Percentiles rank a stretch among this genome's conserved stretches.
Conservation (phyloP, 1,140 invertebrate species). For the Colletes gigas region DNA sequence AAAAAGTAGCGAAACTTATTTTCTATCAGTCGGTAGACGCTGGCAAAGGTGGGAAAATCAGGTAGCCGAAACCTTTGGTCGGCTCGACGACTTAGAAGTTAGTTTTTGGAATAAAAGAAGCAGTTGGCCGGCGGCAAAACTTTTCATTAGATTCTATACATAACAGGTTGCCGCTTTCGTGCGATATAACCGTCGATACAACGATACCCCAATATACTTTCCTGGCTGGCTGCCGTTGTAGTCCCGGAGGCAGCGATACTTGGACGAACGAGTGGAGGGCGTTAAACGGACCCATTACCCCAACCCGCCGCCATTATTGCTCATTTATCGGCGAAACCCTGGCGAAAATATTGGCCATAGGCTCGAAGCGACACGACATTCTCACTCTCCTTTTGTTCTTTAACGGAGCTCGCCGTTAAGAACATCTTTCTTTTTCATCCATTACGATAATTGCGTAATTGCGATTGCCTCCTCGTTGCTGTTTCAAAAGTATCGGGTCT, state of each 20-base stretch:
- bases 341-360: constrained; percentile 66
- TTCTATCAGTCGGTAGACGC: too few relatives aligned
- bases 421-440: constrained; percentile 22
- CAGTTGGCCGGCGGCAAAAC: not conserved
- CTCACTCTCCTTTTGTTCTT: constrained; percentile 22
- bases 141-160: constrained; percentile 42
- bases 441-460: constrained; percentile 23
- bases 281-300: constrained; percentile 69
- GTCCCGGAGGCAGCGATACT: constrained; percentile 48
- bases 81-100: constrained; percentile 5
- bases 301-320: constrained; percentile 62
- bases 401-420: constrained; percentile 20
- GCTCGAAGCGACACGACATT: constrained; percentile 41
- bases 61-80: not conserved
- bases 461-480: too few relatives aligned
- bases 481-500: not conserved
- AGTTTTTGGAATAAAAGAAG: constrained; percentile 9
- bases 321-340: constrained; percentile 67
- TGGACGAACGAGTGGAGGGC: constrained; percentile 55
- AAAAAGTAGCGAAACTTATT: too few relatives aligned
- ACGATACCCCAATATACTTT: constrained; percentile 30
- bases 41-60: not conserved
- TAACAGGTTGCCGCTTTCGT: constrained; percentile 28
- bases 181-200: constrained; percentile 56
- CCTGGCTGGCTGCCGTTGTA: constrained; percentile 49